These are phyloP conservation scores for Cyprinodon variegatus DNA, from an alignment of 2,113 vertebrate genomes.

Conservation along the genomic window DNA sequence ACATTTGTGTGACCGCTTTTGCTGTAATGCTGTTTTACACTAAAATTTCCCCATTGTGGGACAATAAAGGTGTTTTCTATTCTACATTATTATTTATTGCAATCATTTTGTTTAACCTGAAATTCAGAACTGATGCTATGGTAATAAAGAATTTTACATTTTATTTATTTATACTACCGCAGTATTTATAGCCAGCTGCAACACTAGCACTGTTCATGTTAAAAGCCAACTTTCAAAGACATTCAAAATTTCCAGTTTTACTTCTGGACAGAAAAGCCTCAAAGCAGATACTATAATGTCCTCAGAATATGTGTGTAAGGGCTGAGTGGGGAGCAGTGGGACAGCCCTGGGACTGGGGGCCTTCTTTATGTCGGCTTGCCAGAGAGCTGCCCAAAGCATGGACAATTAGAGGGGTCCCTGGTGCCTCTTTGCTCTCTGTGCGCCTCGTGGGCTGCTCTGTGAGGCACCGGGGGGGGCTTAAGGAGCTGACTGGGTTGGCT, in stretches of 20 bases:
- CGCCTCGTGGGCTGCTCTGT: constrained; percentile 77
- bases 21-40: too few relatives aligned
- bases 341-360: constrained; percentile 73
- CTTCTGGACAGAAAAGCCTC: constrained; percentile 63
- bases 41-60: too few relatives aligned
- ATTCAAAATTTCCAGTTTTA: constrained; percentile 64
- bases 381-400: constrained; percentile 80
- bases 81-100: not conserved
- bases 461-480: constrained; percentile 68
- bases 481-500: constrained; percentile 69
- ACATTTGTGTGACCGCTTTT: too few relatives aligned
- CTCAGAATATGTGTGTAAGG: constrained; percentile 63
- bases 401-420: constrained; percentile 84
- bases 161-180: not conserved
- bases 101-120: not conserved
- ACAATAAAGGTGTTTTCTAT: too few relatives aligned
- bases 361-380: constrained; percentile 79
- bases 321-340: constrained; percentile 68
- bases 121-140: not conserved
- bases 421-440: constrained; percentile 84
- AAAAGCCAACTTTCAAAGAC: constrained; percentile 63
- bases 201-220: constrained; percentile 49
- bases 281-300: constrained; percentile 68
- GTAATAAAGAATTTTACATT: not conserved
- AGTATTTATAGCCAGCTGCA: constrained; percentile 38